A percentile compares a stretch with the other conserved stretches of the same genome.
Evolutionary conservation across 2,888 invertebrate species (phyloP).

Genomic region (Pyrochroa serraticornis): DNA sequence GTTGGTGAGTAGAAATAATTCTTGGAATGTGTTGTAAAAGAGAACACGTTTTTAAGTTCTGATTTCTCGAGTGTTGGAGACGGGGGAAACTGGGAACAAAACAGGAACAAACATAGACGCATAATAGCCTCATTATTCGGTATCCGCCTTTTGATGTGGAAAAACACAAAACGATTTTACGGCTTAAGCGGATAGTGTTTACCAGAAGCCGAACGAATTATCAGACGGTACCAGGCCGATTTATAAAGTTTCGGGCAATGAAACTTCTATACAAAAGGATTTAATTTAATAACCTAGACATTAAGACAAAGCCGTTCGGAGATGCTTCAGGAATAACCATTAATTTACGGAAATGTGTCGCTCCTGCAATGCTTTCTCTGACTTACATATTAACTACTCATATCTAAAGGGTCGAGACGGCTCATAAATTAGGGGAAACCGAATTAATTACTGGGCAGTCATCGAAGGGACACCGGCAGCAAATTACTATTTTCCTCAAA

Average conservation of each 20-base stretch:
- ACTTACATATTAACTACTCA: constrained; percentile 11
- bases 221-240: background rate
- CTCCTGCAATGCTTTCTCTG: background rate
- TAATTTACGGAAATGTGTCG: background rate
- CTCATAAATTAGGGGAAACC: background rate
- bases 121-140: no score
- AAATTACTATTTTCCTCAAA: background rate
- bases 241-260: no score
- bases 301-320: constrained; percentile 3
- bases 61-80: background rate
- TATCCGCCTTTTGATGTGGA: background rate
- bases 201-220: constrained; percentile 1
- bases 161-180: background rate
- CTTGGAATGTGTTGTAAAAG: no score
- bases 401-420: constrained; percentile 1
- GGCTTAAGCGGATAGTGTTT: background rate
- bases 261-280: background rate
- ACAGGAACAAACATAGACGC: background rate
- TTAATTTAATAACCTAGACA: constrained; percentile 5
- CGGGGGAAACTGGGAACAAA: background rate
- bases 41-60: background rate
- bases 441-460: constrained; percentile 1
- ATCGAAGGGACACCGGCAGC: background rate
- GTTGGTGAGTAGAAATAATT: no score
- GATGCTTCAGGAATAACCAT: constrained; percentile 2